phyloP scores from a whole-genome alignment of 1,140 invertebrate species.

The Drosophila mojavensis region DNA sequence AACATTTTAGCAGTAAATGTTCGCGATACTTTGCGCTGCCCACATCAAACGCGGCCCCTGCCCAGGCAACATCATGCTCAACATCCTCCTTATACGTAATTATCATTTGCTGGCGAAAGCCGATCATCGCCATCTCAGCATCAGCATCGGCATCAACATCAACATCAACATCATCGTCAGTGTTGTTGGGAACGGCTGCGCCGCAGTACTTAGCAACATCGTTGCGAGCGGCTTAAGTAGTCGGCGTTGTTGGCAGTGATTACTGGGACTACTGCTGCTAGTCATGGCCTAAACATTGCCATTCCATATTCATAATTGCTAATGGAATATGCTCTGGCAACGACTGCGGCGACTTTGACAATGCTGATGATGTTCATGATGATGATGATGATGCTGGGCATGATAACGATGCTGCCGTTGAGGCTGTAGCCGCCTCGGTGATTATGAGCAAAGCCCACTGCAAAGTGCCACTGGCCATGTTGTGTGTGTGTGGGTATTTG shows the following conservation, averaged over 20 bases:
- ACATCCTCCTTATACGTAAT: neutral
- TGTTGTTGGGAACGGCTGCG: neutral
- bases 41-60: slow-evolving; percentile 21
- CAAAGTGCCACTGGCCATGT: slow-evolving; percentile 53
- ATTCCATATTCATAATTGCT: slow-evolving; percentile 84
- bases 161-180: slow-evolving; percentile 16
- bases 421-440: slow-evolving; percentile 37
- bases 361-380: slow-evolving; percentile 17
- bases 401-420: slow-evolving; percentile 5
- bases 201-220: slow-evolving; percentile 65
- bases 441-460: slow-evolving; percentile 61
- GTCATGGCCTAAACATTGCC: slow-evolving; percentile 62
- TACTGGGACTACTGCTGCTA: slow-evolving; percentile 57
- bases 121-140: slow-evolving; percentile 11
- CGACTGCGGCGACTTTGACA: slow-evolving; percentile 47
- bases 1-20: slow-evolving; percentile 10
- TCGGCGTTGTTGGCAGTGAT: slow-evolving; percentile 57
- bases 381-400: slow-evolving; percentile 6
- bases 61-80: slow-evolving; percentile 27
- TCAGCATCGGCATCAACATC: slow-evolving; percentile 19
- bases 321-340: slow-evolving; percentile 82
- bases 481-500: slow-evolving; percentile 10
- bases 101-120: slow-evolving; percentile 25
- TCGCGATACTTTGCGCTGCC: slow-evolving; percentile 17
- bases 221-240: slow-evolving; percentile 74